Base-by-base conservation (phyloP, 2,797 vertebrate genomes). In the Ptychobarbus kaznakovi region DNA sequence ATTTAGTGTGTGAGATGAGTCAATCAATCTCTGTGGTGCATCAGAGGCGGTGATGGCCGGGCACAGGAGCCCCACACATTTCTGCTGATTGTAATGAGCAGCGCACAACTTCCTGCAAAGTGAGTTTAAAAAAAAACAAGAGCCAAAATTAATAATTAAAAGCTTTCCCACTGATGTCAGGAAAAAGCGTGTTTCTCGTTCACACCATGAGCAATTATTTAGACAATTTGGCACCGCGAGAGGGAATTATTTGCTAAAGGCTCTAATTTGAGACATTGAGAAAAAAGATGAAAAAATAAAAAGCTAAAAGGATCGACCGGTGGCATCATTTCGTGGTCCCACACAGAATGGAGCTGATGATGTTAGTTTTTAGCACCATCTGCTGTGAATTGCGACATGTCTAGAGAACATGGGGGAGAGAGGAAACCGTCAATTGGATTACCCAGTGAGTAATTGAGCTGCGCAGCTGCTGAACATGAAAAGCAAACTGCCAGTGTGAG, bases 21-120 rank as follows among this genome's bases (percentile, higher is more conserved):
- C 83, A 83, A 84, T 89, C 87, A 73, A 66, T 88, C 81, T 82
- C 74, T n/a, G 68, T 49, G 35, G 82, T 61, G 90, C 88, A 87
- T 93, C 92, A 91, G 91, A 91, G 89, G 90, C 58, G 61, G 76
- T 56, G 80, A 77, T 68, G 61, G 70, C 68, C 61, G 61, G 89
- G 92, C 91, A 92, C 89, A 77, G 89, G 91, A 90, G 92, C 92
- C 89, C 91, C 90, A 94, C 93, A 94, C 93, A 94, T 93, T 92
- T 91, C 89, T 91, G 90, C 91, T 96, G 94, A 96, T 95, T 96
- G 92, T 94, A 95, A 95, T 94, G 93, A 94, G 92, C 93, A 91
- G 92, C 88, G 92, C 91, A 91, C 91, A 90, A 93, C 92, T 94
- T 95, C 94, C 94, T 93, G 93, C 90, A 28, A 91, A 90, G 92